Evolutionary conservation across 2,797 vertebrate species (phyloP).

Genomic region (Channallabes apus): DNA sequence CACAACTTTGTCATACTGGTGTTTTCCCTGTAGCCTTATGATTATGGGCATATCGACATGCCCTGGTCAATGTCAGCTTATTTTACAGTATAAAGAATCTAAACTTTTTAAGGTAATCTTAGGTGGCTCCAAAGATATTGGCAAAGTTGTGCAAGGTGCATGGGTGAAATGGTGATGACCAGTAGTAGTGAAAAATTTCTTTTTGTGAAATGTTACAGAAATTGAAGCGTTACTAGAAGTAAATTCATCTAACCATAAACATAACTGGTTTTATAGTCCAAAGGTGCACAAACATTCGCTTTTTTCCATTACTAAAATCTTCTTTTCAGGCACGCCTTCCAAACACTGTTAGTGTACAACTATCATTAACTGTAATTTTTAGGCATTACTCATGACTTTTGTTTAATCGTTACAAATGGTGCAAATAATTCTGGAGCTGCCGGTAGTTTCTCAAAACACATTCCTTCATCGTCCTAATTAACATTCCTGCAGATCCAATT

Average conservation of each 20-base stretch:
- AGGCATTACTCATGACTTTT: background rate
- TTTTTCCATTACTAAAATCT: background rate
- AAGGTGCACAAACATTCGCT: background rate
- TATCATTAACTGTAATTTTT: background rate
- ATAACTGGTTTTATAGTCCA: background rate
- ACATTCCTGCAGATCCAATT: background rate
- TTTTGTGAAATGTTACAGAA: background rate
- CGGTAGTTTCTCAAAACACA: background rate
- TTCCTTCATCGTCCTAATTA: background rate
- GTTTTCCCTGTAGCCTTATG: slow-evolving; percentile 61
- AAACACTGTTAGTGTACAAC: background rate
- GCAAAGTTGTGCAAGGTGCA: background rate
- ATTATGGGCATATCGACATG: slow-evolving; percentile 48
- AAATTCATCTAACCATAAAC: background rate
- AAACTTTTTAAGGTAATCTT: background rate
- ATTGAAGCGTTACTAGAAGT: background rate
- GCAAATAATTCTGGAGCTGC: slow-evolving; percentile 8
- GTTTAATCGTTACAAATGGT: background rate
- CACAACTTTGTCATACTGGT: slow-evolving; percentile 58
- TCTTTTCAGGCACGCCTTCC: background rate
- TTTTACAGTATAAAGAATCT: background rate
- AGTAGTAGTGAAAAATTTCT: background rate
- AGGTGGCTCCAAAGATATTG: background rate
- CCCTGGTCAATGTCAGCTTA: slow-evolving; percentile 2
- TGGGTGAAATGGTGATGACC: too few relatives aligned